These are phyloP conservation scores for Emys orbicularis DNA, from an alignment of 2,797 vertebrate species.

Conservation along the genomic window DNA sequence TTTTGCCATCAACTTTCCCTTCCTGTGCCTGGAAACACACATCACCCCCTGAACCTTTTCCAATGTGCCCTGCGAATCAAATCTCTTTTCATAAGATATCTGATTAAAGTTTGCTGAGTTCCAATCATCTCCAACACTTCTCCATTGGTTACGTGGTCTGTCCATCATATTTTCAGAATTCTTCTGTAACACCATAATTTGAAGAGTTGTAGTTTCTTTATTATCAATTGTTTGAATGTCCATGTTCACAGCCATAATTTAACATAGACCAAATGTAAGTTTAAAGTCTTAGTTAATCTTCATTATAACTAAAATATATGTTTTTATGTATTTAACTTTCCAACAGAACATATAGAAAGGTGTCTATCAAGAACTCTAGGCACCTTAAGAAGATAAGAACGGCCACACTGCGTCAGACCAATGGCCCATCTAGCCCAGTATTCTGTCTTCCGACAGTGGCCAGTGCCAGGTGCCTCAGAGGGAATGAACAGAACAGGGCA, in stretches of 20 bases:
- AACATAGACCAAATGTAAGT: neutral
- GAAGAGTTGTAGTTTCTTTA: neutral
- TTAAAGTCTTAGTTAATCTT: neutral
- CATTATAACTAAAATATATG: neutral
- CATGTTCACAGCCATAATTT: neutral
- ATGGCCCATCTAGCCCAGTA: neutral
- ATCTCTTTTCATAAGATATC: neutral
- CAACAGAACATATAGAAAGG: neutral
- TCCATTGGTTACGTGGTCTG: neutral
- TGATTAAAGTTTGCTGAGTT: neutral
- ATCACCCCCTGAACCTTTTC: neutral
- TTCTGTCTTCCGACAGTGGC: neutral
- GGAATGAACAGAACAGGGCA: neutral
- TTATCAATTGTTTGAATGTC: neutral
- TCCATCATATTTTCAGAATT: neutral
- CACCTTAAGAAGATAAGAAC: accelerated
- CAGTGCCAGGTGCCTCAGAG: neutral
- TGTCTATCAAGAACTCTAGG: neutral
- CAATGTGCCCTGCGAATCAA: neutral
- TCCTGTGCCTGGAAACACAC: neutral
- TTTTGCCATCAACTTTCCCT: neutral
- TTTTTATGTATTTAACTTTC: neutral
- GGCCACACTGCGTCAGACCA: neutral
- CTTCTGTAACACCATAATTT: neutral
- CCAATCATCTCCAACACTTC: neutral